Evolutionary conservation across 2,888 invertebrate genomes (phyloP).

Genomic region (Meghimatium bilineatum): DNA sequence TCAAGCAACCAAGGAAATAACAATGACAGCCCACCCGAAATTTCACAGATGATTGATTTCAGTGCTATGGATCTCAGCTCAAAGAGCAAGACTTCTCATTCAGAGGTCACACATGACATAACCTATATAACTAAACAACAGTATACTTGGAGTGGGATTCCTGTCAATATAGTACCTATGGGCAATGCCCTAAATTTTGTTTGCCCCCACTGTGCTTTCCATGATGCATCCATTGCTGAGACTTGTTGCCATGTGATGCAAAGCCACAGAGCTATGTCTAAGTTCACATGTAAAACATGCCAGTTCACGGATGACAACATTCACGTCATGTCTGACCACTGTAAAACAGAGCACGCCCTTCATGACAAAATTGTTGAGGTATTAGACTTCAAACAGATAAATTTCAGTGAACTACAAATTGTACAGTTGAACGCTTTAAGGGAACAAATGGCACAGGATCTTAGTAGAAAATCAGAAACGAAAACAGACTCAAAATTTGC

Average conservation of each 20-base stretch:
- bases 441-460: slow-evolving; percentile 35
- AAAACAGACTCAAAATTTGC: slow-evolving; percentile 1
- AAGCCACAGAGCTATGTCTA: slow-evolving; percentile 62
- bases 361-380: slow-evolving; percentile 44
- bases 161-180: slow-evolving; percentile 41
- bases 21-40: slow-evolving; percentile 41
- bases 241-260: slow-evolving; percentile 44
- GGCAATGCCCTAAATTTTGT: slow-evolving; percentile 43
- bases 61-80: slow-evolving; percentile 45
- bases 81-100: background rate
- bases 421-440: slow-evolving; percentile 39
- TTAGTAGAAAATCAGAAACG: background rate
- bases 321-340: slow-evolving; percentile 45
- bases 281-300: slow-evolving; percentile 65
- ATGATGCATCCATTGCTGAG: slow-evolving; percentile 45
- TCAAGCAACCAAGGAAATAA: slow-evolving; percentile 30
- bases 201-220: slow-evolving; percentile 44
- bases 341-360: slow-evolving; percentile 35
- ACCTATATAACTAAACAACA: slow-evolving; percentile 37
- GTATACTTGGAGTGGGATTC: slow-evolving; percentile 47
- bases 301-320: slow-evolving; percentile 62
- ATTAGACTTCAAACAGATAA: slow-evolving; percentile 39
- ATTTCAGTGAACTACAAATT: slow-evolving; percentile 44
- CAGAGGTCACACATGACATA: slow-evolving; percentile 34
- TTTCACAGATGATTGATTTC: background rate